phyloP scores from a whole-genome alignment of 2,797 vertebrate species.

The Prunella strophiata region DNA sequence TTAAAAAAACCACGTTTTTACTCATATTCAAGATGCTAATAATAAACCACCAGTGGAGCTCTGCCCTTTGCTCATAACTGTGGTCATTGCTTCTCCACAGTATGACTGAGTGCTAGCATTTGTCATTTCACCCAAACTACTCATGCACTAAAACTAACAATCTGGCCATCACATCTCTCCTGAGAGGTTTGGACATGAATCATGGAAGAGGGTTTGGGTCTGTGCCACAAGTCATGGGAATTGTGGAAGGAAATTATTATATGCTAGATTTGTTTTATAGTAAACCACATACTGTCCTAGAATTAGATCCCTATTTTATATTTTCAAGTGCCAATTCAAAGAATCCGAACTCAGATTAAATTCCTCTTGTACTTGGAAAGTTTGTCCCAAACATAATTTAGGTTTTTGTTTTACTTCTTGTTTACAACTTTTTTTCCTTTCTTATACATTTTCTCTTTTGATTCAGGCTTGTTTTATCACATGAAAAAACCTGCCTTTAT shows the following conservation, averaged over 20 bases:
- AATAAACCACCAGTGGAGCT: constrained; percentile 32
- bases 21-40: background rate
- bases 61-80: constrained; percentile 17
- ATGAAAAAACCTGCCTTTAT: background rate
- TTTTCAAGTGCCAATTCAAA: background rate
- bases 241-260: constrained; percentile 64
- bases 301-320: background rate
- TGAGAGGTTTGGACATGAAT: constrained; percentile 48
- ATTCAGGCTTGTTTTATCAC: background rate
- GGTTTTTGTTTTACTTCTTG: background rate
- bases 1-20: background rate
- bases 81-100: constrained; percentile 35
- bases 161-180: constrained; percentile 26
- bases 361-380: background rate
- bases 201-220: constrained; percentile 41
- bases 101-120: constrained; percentile 19
- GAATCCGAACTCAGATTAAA: background rate
- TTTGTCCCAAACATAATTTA: background rate
- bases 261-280: constrained; percentile 60
- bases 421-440: background rate
- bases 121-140: constrained; percentile 64
- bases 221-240: constrained; percentile 62
- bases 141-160: constrained; percentile 37
- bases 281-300: constrained; percentile 43
- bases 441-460: background rate